A percentile compares a stretch with the other conserved stretches of the same genome.
Evolutionary conservation across 2,888 invertebrate species (phyloP).

Genomic region (Elaeidobius kamerunicus): DNA sequence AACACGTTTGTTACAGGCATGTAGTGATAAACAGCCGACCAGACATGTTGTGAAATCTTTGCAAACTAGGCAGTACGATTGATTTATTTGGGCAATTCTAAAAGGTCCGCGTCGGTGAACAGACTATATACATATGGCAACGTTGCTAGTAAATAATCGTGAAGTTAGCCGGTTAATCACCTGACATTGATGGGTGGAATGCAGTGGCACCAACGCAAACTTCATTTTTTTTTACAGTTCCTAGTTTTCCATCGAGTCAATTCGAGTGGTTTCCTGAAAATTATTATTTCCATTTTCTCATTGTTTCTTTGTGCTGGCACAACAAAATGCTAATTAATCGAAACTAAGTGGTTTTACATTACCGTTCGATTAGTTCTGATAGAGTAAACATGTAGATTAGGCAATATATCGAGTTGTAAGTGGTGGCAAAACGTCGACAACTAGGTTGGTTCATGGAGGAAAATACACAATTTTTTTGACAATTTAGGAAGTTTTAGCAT

Average conservation of each 20-base stretch:
- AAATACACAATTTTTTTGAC: slow-evolving; percentile 11
- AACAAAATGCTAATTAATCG: slow-evolving; percentile 9
- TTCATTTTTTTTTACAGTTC: slow-evolving; percentile 5
- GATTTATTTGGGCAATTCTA: too few relatives aligned
- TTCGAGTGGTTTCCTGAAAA: slow-evolving; percentile 10
- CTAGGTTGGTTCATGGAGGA: too few relatives aligned
- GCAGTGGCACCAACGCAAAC: slow-evolving; percentile 13
- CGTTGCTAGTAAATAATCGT: slow-evolving; percentile 2
- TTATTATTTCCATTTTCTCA: slow-evolving; percentile 8
- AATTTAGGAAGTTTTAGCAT: slow-evolving; percentile 17
- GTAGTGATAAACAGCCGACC: too few relatives aligned
- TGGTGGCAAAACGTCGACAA: too few relatives aligned
- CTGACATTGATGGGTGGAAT: slow-evolving; percentile 10
- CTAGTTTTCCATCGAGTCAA: slow-evolving; percentile 7
- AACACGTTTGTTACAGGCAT: too few relatives aligned
- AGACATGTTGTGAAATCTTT: too few relatives aligned
- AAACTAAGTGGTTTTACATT: slow-evolving; percentile 8
- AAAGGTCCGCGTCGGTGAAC: too few relatives aligned
- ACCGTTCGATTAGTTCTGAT: background rate
- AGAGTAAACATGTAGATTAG: slow-evolving; percentile 10
- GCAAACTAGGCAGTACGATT: too few relatives aligned
- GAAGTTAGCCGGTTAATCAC: slow-evolving; percentile 9
- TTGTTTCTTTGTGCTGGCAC: slow-evolving; percentile 13
- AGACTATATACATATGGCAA: too few relatives aligned
- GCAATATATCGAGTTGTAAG: slow-evolving; percentile 2